Evolutionary conservation across 2,888 invertebrate species (phyloP), one percentile per base, ranked within the genome.

Genomic region (Athripsodes cinereus): DNA sequence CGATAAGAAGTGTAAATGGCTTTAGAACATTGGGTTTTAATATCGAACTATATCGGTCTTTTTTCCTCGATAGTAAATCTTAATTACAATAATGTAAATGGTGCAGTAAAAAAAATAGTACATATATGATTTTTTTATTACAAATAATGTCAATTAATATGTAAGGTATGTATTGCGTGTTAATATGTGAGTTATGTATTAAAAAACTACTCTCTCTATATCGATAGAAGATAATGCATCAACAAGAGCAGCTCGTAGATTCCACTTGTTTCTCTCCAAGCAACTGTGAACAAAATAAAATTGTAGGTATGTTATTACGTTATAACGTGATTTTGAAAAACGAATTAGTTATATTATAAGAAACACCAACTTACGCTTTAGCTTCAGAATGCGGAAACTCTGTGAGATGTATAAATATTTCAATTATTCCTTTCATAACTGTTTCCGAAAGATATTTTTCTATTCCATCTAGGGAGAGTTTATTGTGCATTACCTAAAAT

Each of bases 241-340:
- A 13, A 48, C 1, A n/a, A 59, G 22, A 2, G 62, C 62, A 2
- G 22, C n/a, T 18, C 54, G 50, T 35, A 85, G 76, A 69, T 88
- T 79, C 83, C 86, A 88, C 19, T 78, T 72, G 64, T 82, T 83
- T 61, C 81, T 75, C 66, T 82, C 81, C 59, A 89, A 72, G 66
- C 85, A 87, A 66, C 85, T 86, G 71, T 58, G 78, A 76, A 63
- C 61, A 61, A 59, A 65, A 47, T 62, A 53, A 57, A 18, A 60
- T 20, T 62, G 10, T 46, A 48, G n/a, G n/a, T n/a, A n/a, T n/a
- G n/a, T n/a, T n/a, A n/a, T n/a, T n/a, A n/a, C n/a, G n/a, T n/a
- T n/a, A n/a, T n/a, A n/a, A n/a, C n/a, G n/a, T n/a, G n/a, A n/a
- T n/a, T n/a, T n/a, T n/a, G n/a, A n/a, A n/a, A 40, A 44, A 53